Base-by-base conservation (phyloP, 2,888 invertebrate genomes). In the Agonopterix alstromeriana region DNA sequence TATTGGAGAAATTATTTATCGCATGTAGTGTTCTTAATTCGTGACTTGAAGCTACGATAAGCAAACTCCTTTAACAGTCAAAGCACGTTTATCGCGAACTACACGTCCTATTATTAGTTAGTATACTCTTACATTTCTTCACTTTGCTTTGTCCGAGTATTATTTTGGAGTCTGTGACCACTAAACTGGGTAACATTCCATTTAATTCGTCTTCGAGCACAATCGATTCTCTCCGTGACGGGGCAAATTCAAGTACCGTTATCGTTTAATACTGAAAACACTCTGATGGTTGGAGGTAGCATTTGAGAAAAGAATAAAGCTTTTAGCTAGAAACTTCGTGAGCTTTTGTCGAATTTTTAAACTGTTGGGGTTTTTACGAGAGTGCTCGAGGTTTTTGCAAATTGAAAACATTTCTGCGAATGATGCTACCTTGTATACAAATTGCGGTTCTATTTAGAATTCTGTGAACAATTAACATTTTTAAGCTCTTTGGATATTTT, bases 1-100 rank as follows among this genome's bases (percentile, higher is more conserved):
- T 27, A 27, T 27, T 27, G 27, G 27, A 27, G 27, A 27, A 27
- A 27, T 27, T 27, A 27, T 27, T 27, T 27, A 27, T 27, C 27
- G 74, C 77, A 74, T 74, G 75, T 65, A 58, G 58, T 70, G 69
- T 69, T 70, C 61, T 58, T 60, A 63, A 70, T 71, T 77, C 82
- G 79, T 82, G 85, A 80, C 76, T 61, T 64, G 79, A 52, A 64
- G 63, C 59, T 50, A 55, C 56, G 61, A 62, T 61, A 55, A 56
- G 56, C 48, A 53, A 57, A 56, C 64, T 67, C 62, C 27, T 62
- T 69, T 65, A 57, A 57, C 56, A 80, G 63, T 74, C 72, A 46
- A 53, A 55, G 65, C 82, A 81, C 82, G 82, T 81, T 62, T 65
- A 49, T 58, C 58, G 53, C 60, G 62, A 70, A 69, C 65, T 67